Evolutionary conservation across 2,888 invertebrate genomes (phyloP), one percentile per base, ranked within the genome.

Genomic region (Neoitamus cyanurus): DNA sequence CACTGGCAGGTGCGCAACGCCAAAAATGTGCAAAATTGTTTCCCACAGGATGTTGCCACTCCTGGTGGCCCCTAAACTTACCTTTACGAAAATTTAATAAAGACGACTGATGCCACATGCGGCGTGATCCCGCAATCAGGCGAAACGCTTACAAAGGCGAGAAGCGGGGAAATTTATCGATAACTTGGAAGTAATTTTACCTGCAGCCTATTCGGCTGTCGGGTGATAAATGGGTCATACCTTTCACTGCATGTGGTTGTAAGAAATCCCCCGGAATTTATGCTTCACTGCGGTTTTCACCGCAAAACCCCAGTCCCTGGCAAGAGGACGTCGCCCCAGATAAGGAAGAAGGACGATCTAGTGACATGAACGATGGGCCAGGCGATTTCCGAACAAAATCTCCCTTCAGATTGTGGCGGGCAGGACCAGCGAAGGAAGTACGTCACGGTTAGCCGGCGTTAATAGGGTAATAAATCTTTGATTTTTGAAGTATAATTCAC

Each of bases 381-480:
- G 78, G 73, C 85, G 78, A 83, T 75, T 85, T 77, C 20, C 25
- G 77, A 77, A 77, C 37, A 46, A 78, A 78, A 83, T 83, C 85
- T 69, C 77, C 69, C 37, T 69, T 48, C 58, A 75, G 84, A 58
- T 75, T 68, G 31, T 78, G 70, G 42, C 34, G 70, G n/a, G 30
- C 48, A 20, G 48, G 20, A 48, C 78, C 30, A 46, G n/a, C n/a
- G 20, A 36, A 80, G 13, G 46, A 68, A 31, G 70, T 42, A n/a
- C 36, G 31, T 48, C 72, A 84, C 37, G 69, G 70, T 68, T 46
- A 68, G 69, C 68, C 13, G 69, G 15, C 46, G 83, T 30, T 48
- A 78, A 78, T 78, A 31, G 78, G 78, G 15, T 48, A 48, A 78
- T 78, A 78, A 78, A 78, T 78, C 37, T 48, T 48, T 30, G 30